Conservation (phyloP, 23 tunicate genomes). For the Corella eumyota region DNA sequence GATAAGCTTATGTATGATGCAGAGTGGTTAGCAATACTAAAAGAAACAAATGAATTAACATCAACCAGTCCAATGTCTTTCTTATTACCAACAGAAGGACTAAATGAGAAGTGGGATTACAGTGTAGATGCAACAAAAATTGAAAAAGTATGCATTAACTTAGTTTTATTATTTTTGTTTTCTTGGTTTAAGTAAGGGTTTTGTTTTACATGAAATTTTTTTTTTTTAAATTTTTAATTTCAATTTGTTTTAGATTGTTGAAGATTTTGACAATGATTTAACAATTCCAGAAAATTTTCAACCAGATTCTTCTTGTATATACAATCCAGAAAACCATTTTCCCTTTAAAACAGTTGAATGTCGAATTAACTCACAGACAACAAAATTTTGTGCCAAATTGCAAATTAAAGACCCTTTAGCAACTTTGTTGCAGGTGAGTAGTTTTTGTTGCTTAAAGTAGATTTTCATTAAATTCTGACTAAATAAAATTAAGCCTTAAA, state of each 20-base stretch:
- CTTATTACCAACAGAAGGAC: constrained; percentile 42
- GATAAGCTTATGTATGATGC: constrained; percentile 69
- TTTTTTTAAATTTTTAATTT: neutral
- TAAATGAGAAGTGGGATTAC: constrained; percentile 36
- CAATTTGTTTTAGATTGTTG: constrained; percentile 11
- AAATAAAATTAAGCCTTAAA: no score
- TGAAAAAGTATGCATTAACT: constrained; percentile 11
- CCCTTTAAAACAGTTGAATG: constrained; percentile 16
- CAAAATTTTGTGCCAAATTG: constrained; percentile 76
- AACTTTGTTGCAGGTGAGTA: constrained; percentile 39
- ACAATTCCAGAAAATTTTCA: constrained; percentile 62
- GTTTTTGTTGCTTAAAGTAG: no score
- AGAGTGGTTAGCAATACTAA: constrained; percentile 92
- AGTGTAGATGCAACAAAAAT: constrained; percentile 35
- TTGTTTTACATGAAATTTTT: neutral
- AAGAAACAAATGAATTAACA: constrained; percentile 56
- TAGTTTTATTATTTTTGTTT: neutral
- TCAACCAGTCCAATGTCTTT: constrained; percentile 34
- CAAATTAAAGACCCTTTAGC: constrained; percentile 74
- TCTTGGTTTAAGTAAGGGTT: neutral
- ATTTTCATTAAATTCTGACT: no score
- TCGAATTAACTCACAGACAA: constrained; percentile 70
- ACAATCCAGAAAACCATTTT: constrained; percentile 46
- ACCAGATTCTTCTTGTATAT: constrained; percentile 36
- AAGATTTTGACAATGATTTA: constrained; percentile 30